A percentile compares a stretch with the other conserved stretches of the same genome.
These are phyloP conservation scores for Telenomus remus DNA, from an alignment of 1,140 invertebrate genomes.

Conservation along the genomic window DNA sequence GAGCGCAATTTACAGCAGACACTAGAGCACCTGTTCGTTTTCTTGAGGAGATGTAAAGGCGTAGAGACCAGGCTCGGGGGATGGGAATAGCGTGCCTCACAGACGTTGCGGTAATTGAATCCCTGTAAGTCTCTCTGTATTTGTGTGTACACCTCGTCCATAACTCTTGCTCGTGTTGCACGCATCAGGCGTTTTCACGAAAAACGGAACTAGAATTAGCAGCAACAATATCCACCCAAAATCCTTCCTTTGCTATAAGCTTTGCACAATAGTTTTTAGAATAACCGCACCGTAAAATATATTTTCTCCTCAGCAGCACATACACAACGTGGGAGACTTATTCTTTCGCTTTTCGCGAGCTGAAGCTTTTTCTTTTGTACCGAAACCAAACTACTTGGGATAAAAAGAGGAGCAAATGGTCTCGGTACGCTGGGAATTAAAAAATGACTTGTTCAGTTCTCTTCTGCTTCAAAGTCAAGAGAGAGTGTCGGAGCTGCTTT, in stretches of 20 bases:
- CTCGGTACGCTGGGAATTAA: too few relatives aligned
- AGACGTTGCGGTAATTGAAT: conserved; percentile 77
- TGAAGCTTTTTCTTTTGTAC: too few relatives aligned
- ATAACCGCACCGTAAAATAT: conserved; percentile 23
- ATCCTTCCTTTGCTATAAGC: conserved; percentile 28
- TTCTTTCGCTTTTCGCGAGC: neutral
- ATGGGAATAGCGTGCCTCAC: conserved; percentile 72
- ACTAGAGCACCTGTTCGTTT: conserved; percentile 74
- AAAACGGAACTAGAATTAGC: conserved; percentile 50
- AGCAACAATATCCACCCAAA: conserved; percentile 40
- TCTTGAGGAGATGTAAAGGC: conserved; percentile 70
- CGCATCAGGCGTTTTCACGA: conserved; percentile 53
- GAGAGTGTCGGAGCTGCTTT: neutral
- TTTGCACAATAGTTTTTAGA: conserved; percentile 36
- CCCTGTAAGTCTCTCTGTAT: conserved; percentile 68
- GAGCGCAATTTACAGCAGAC: conserved; percentile 74
- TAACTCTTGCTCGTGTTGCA: conserved; percentile 54
- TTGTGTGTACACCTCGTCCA: conserved; percentile 58
- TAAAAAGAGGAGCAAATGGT: neutral
- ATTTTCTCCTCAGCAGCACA: conserved; percentile 3
- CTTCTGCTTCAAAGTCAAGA: too few relatives aligned
- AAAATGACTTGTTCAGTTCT: too few relatives aligned
- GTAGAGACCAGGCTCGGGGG: conserved; percentile 54
- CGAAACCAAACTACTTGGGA: conserved; percentile 8
- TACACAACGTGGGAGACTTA: neutral